Conservation (phyloP, 2,113 vertebrate species). For the Cheirogaleus medius region DNA sequence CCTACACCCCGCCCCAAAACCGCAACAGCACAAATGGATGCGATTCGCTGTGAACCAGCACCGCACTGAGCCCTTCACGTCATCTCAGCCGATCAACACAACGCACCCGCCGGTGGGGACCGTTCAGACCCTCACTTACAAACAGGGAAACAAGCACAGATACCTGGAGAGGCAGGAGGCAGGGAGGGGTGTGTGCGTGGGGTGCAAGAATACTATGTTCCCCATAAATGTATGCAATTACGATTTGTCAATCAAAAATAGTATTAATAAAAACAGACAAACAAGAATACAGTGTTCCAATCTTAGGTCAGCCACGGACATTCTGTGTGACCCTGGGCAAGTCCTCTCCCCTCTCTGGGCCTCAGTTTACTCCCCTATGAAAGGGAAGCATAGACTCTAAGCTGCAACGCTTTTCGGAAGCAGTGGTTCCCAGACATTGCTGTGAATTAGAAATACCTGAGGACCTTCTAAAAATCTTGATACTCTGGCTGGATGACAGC, state of each 20-base stretch:
- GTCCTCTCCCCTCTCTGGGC: neutral
- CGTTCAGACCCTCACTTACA: neutral
- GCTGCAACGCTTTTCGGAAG: accelerated
- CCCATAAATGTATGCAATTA: neutral
- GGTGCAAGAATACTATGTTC: accelerated
- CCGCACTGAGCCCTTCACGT: neutral
- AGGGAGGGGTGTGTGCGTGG: accelerated
- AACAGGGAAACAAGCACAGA: neutral
- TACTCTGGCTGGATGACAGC: neutral
- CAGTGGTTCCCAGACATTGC: accelerated
- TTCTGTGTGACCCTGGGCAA: neutral
- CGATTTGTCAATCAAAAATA: neutral
- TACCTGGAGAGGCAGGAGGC: neutral
- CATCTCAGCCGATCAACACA: neutral
- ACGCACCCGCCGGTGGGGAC: neutral
- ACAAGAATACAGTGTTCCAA: neutral
- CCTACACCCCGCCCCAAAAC: neutral
- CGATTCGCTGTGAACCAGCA: neutral
- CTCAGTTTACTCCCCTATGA: neutral
- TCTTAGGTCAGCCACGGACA: neutral
- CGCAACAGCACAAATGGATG: neutral
- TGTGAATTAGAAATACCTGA: neutral
- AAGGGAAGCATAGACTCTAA: neutral
- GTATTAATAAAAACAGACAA: neutral
- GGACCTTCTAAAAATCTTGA: neutral